Conservation (phyloP, 2,888 invertebrate species). For the Parnassius glacialis region DNA sequence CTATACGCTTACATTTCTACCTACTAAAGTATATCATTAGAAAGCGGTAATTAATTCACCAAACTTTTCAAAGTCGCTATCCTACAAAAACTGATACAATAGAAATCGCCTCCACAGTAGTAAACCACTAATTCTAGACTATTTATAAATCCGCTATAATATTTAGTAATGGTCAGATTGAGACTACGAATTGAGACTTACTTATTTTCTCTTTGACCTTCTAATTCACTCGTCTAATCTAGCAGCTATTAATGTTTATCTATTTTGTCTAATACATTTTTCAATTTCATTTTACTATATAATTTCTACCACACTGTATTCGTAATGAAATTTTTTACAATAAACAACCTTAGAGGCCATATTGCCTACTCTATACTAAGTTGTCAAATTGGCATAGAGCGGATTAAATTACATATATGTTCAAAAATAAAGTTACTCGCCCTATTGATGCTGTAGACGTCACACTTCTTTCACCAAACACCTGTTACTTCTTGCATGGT, state of each 20-base stretch:
- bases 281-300: slow-evolving; percentile 51
- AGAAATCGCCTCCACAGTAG: slow-evolving; percentile 61
- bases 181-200: slow-evolving; percentile 60
- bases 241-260: slow-evolving; percentile 52
- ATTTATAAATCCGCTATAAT: slow-evolving; percentile 52
- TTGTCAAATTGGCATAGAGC: slow-evolving; percentile 53
- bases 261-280: slow-evolving; percentile 62
- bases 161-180: slow-evolving; percentile 54
- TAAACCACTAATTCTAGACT: slow-evolving; percentile 58
- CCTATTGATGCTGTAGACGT: slow-evolving; percentile 67
- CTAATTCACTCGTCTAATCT: slow-evolving; percentile 68
- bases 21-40: slow-evolving; percentile 34
- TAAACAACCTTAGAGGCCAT: slow-evolving; percentile 51
- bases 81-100: slow-evolving; percentile 43
- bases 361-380: slow-evolving; percentile 69
- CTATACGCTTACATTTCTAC: slow-evolving; percentile 55
- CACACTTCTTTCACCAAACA: slow-evolving; percentile 61
- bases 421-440: slow-evolving; percentile 77
- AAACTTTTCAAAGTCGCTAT: slow-evolving; percentile 33
- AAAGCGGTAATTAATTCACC: slow-evolving; percentile 30
- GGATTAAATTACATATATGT: slow-evolving; percentile 64
- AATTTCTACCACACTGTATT: slow-evolving; percentile 65
- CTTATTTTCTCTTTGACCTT: slow-evolving; percentile 45
- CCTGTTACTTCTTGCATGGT: slow-evolving; percentile 57
- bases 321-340: slow-evolving; percentile 44